Conservation (phyloP, 2,888 invertebrate genomes). For the Machimus atricapillus region DNA sequence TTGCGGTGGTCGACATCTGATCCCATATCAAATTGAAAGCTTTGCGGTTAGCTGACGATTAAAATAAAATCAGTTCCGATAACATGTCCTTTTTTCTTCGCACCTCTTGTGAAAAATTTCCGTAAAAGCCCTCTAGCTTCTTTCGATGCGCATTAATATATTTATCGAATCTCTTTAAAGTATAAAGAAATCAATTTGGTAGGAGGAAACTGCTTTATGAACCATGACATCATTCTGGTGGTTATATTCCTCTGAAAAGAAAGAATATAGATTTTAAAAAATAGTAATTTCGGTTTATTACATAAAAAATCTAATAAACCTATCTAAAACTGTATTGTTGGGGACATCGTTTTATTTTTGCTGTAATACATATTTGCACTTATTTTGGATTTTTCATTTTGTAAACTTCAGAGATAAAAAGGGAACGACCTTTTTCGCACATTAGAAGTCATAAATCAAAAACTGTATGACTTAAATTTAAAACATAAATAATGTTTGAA, state of each 20-base stretch:
- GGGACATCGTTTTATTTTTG: too few species aligned
- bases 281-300: not conserved
- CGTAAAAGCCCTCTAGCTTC: not conserved
- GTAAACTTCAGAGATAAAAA: too few species aligned
- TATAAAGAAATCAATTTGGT: not conserved
- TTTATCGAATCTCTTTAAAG: not conserved
- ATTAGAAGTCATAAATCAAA: too few species aligned
- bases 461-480: too few species aligned
- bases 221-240: not conserved
- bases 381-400: too few species aligned
- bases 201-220: not conserved
- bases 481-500: too few species aligned
- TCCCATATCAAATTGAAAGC: constrained; percentile 7
- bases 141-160: not conserved
- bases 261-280: not conserved
- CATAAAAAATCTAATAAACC: not conserved
- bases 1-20: not conserved
- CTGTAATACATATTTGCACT: too few species aligned
- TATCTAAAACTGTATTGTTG: too few species aligned
- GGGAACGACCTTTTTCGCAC: too few species aligned
- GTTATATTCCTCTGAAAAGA: not conserved
- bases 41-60: not conserved
- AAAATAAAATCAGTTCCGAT: not conserved
- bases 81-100: not conserved
- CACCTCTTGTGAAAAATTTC: not conserved